Percentiles rank a stretch among this genome's conserved stretches.
Evolutionary conservation across 2,113 vertebrate species (phyloP).

Genomic region (Carlito syrichta): DNA sequence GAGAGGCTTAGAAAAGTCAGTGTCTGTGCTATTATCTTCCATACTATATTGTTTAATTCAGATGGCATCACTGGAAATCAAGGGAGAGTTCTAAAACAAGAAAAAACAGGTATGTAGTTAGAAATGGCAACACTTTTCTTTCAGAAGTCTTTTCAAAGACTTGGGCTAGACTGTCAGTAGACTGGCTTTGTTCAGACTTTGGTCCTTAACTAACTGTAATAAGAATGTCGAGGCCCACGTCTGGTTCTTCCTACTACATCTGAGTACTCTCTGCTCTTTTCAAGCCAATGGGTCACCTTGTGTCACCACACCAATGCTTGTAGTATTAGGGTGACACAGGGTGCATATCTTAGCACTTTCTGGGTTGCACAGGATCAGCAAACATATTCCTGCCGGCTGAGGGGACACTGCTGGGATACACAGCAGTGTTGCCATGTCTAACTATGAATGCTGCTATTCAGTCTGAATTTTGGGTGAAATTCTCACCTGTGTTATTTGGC

Average conservation of each 20-base stretch:
- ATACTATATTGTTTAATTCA: background rate
- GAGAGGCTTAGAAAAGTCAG: background rate
- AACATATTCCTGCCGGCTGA: background rate
- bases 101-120: background rate
- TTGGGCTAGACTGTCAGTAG: background rate
- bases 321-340: background rate
- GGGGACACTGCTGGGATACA: background rate
- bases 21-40: background rate
- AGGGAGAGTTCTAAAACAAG: background rate
- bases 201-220: background rate
- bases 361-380: fast-evolving
- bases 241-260: background rate
- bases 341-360: background rate
- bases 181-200: background rate
- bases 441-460: background rate
- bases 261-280: background rate
- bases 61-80: background rate
- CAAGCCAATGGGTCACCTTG: fast-evolving
- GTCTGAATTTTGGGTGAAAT: background rate
- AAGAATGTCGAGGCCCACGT: background rate
- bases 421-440: background rate
- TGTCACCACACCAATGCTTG: background rate
- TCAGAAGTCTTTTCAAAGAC: background rate
- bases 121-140: background rate
- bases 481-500: background rate